Conservation (phyloP, 2,113 vertebrate species). For the Menura novaehollandiae region DNA sequence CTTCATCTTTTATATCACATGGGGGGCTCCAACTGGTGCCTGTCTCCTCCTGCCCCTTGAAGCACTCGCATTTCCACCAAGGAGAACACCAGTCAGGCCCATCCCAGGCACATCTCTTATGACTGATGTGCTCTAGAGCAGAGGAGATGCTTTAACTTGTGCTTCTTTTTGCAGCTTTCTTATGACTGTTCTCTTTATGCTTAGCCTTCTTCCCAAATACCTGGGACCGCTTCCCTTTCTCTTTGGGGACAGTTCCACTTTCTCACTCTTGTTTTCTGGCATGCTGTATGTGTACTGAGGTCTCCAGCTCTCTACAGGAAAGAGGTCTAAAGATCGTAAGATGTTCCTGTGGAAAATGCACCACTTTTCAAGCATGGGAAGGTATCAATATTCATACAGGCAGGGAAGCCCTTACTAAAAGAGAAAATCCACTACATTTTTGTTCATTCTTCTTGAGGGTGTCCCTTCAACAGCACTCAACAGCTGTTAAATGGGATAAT, state of each 20-base stretch:
- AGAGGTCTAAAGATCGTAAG: neutral
- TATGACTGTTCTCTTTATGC: neutral
- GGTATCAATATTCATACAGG: neutral
- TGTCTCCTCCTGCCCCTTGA: neutral
- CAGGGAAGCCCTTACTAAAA: neutral
- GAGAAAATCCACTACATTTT: neutral
- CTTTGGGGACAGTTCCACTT: neutral
- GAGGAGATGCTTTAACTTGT: neutral
- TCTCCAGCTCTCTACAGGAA: neutral
- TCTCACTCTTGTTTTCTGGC: neutral
- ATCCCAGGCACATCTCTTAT: neutral
- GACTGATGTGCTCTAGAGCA: neutral
- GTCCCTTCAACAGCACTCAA: slow-evolving; percentile 52
- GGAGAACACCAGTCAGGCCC: neutral
- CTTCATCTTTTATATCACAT: neutral
- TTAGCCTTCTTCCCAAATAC: neutral
- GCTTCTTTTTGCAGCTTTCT: neutral
- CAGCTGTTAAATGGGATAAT: slow-evolving; percentile 74
- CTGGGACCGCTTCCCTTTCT: neutral
- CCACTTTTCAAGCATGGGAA: neutral
- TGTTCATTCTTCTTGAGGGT: neutral
- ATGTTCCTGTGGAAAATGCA: neutral
- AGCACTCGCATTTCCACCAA: neutral
- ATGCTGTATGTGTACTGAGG: neutral
- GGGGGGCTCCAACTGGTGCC: neutral